A percentile compares a stretch with the other conserved stretches of the same genome.
phyloP scores from a whole-genome alignment of 2,888 invertebrate species.

The Gandaritis pyraliata region DNA sequence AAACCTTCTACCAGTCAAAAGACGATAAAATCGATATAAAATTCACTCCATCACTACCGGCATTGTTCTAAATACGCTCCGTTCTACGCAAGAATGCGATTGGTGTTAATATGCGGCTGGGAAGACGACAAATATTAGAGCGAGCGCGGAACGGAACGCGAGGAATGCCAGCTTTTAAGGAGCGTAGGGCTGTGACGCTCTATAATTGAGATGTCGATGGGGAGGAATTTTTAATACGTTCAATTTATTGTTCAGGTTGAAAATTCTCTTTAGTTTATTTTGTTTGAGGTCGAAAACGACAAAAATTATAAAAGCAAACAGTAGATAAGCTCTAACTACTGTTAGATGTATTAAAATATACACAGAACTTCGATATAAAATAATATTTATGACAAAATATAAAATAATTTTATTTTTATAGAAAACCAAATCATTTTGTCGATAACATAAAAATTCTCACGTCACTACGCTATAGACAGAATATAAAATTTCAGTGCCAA shows the following conservation, averaged over 20 bases:
- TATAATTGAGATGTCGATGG: slow-evolving; percentile 51
- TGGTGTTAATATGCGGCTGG: slow-evolving; percentile 59
- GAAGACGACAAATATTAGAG: slow-evolving; percentile 63
- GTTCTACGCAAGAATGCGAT: slow-evolving; percentile 51
- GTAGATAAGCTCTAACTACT: no score
- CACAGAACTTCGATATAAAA: no score
- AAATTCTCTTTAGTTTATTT: neutral
- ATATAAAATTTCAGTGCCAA: slow-evolving; percentile 45
- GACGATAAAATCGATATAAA: slow-evolving; percentile 43
- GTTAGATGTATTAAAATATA: no score
- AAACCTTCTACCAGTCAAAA: slow-evolving; percentile 35
- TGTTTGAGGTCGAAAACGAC: no score
- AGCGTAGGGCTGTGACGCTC: slow-evolving; percentile 53
- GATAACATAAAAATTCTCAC: slow-evolving; percentile 8
- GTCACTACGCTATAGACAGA: slow-evolving; percentile 28
- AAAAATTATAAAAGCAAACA: no score
- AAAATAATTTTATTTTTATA: neutral
- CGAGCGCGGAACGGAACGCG: slow-evolving; percentile 55
- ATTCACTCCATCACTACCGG: slow-evolving; percentile 40
- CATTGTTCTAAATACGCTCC: slow-evolving; percentile 49
- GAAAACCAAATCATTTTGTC: slow-evolving; percentile 2
- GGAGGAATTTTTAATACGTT: slow-evolving; percentile 38
- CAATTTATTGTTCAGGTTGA: slow-evolving; percentile 13
- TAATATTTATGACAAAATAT: no score
- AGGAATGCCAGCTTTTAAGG: slow-evolving; percentile 62